A percentile compares a stretch with the other conserved stretches of the same genome.
These are phyloP conservation scores for Motacilla alba DNA, from an alignment of 2,113 vertebrate genomes.

Conservation along the genomic window DNA sequence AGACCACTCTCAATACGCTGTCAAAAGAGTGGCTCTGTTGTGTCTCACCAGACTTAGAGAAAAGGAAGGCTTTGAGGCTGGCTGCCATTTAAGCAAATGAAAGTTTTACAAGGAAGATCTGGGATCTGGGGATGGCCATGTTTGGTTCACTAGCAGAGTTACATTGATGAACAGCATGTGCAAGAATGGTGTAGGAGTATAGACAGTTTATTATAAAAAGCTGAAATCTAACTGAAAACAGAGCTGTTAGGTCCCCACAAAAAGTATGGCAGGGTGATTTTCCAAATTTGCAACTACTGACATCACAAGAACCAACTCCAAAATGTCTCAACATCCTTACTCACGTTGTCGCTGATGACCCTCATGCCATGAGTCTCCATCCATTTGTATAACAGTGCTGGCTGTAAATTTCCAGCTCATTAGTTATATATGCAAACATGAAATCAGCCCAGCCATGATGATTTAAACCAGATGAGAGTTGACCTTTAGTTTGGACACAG, in stretches of 20 bases:
- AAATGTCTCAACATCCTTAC: constrained; percentile 10
- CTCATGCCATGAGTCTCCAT: background rate
- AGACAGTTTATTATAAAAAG: background rate
- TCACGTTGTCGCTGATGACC: background rate
- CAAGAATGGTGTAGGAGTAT: background rate
- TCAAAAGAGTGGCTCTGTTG: background rate
- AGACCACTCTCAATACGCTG: rapidly evolving
- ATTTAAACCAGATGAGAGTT: constrained; percentile 48
- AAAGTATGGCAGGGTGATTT: background rate
- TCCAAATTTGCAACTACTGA: background rate
- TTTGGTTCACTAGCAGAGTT: background rate
- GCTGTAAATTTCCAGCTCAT: constrained; percentile 35
- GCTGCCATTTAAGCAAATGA: background rate
- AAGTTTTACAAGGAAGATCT: background rate
- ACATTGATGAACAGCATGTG: background rate
- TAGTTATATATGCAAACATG: background rate
- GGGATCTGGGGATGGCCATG: background rate
- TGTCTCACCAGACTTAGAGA: background rate
- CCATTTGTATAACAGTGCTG: background rate
- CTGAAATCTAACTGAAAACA: constrained; percentile 22
- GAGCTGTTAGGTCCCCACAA: background rate
- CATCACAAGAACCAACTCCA: background rate
- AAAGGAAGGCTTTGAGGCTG: background rate
- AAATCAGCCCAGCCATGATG: background rate
- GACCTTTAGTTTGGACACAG: constrained; percentile 29